These are phyloP conservation scores for Zoanthus sansibaricus DNA, from an alignment of 92 coral and sea anemone species.

Conservation along the genomic window DNA sequence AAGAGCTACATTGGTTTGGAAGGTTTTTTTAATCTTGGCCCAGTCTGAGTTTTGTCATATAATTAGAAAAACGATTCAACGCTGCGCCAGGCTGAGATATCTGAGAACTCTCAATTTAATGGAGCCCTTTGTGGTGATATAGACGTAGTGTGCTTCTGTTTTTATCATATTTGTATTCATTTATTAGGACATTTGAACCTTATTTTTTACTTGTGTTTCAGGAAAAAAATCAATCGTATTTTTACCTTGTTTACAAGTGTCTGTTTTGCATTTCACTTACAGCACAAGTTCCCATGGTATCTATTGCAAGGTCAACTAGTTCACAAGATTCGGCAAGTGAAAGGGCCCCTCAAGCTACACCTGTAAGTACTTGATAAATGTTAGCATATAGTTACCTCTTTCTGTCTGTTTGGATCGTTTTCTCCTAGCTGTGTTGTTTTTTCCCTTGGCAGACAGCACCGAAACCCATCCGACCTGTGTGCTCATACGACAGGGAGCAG, in stretches of 20 bases:
- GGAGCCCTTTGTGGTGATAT: too few species aligned
- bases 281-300: conserved; percentile 1
- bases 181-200: too few species aligned
- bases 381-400: neutral
- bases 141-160: too few species aligned
- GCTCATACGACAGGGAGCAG: neutral
- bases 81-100: too few species aligned
- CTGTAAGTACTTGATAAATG: conserved; percentile 29
- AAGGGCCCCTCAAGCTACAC: conserved; percentile 26
- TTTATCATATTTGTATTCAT: too few species aligned
- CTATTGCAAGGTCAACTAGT: conserved; percentile 35
- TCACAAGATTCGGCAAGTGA: conserved; percentile 34
- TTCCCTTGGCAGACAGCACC: neutral
- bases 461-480: neutral
- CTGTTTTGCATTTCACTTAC: neutral
- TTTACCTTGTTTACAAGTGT: neutral
- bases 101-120: too few species aligned
- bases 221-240: neutral
- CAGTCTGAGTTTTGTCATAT: too few species aligned
- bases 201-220: too few species aligned
- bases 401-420: too few species aligned
- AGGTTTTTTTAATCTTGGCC: too few species aligned
- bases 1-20: too few species aligned
- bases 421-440: neutral
- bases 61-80: too few species aligned